Evolutionary conservation across 2,797 vertebrate genomes (phyloP), one percentile per base, ranked within the genome.

Genomic region (Tragelaphus eurycerus): DNA sequence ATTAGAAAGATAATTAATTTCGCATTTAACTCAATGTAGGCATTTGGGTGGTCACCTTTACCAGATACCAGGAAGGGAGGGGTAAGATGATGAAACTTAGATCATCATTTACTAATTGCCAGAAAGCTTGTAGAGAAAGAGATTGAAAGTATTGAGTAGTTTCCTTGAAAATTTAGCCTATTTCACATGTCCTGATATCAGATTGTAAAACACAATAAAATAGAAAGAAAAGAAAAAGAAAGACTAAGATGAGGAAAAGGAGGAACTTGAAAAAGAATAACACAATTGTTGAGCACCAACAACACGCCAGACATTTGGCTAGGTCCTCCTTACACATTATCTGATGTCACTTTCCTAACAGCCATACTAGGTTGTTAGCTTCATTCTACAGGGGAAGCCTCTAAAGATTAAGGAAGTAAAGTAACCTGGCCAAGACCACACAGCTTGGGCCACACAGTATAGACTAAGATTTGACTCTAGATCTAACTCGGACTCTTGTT

Each of bases 1-100:
- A 87, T 95, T 85, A 84, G 25, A 93, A 91, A 84, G 96, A 50
- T 55, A 71, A 16, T 85, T 90, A 89, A 89, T 78, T 98, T 96
- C 27, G 85, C 89, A 89, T 87, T 93, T 85, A 89, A 96, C 31
- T 85, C 52, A 85, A 64, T 7, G 19, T 81, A 31, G 71, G 50
- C 50, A 14, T 93, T 91, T 83, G 29, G 48, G 16, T 38, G 94
- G 13, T 91, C 81, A 52, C 31, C 50, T 86, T 55, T 84, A 78
- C 38, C 57, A 83, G 52, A 86, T 71, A 71, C 31, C 38, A 60
- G 91, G 1, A 29, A 54, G 54, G 31, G 50, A 78, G 6, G 10
- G 4, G n/a, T 92, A 79, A 74, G 3, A 85, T 59, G 38, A 71
- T 74, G 59, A 92, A 93, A 95, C 11, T 78, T 89, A 88, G 93